phyloP scores from a whole-genome alignment of 2,888 invertebrate genomes.

The Heliconius ethilla region DNA sequence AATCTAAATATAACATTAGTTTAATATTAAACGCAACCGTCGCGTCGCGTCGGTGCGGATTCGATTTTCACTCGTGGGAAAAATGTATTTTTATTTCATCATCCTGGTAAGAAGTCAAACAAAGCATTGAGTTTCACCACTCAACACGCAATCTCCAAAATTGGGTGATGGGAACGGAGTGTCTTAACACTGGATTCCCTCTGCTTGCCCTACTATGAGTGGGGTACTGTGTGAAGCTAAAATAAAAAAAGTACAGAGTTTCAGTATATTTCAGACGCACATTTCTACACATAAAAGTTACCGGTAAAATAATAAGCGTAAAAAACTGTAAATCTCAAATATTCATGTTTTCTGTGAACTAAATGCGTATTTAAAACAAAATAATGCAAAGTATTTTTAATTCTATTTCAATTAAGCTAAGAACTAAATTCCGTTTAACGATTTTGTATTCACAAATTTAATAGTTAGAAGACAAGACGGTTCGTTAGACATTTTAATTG shows the following conservation, averaged over 20 bases:
- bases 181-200: not conserved
- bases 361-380: not conserved
- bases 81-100: too few species aligned
- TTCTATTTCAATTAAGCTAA: not conserved
- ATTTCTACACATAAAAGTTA: not conserved
- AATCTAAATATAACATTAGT: too few species aligned
- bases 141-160: too few species aligned
- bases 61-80: too few species aligned
- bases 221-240: not conserved
- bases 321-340: not conserved
- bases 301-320: not conserved
- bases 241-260: not conserved
- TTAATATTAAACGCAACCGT: too few species aligned
- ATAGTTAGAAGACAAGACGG: constrained; percentile 5
- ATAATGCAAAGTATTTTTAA: not conserved
- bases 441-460: constrained; percentile 1
- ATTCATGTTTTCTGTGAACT: not conserved
- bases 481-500: constrained; percentile 29
- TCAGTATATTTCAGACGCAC: not conserved
- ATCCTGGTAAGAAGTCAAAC: too few species aligned
- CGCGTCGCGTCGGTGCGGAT: too few species aligned
- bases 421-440: not conserved
- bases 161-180: not conserved
- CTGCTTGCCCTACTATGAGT: not conserved
- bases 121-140: too few species aligned